Base-by-base conservation (phyloP, 2,113 vertebrate species). In the Lynx canadensis region DNA sequence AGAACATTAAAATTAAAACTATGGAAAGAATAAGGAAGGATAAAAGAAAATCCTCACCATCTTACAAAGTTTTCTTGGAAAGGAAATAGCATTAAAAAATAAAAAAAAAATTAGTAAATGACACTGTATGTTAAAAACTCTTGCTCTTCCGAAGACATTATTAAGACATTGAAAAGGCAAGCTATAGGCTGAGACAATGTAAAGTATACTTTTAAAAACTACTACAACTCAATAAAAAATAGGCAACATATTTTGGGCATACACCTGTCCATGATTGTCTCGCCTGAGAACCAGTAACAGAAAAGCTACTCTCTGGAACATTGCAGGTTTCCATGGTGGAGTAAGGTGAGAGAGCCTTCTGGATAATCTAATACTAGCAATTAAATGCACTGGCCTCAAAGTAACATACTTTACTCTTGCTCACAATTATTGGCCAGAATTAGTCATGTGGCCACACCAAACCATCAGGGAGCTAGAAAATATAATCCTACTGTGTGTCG, bases 331-430 rank as follows among this genome's bases (percentile, higher is more conserved):
- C 25, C 18, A 41, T 15, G n/a, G 8, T 55, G 13, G 52, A 23
- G 18, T 12, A 29, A 27, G 2, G 36, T 5, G 14, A 95, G 50
- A 0, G 2, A 52, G 14, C 15, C 0, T 0, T 2, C 45, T 45
- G 45, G 7, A 45, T 45, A 71, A 31, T 63, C 13, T 48, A 60
- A 36, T 0, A 14, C 63, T 33, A 82, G 8, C 76, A 45, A 82
- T 45, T 15, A 83, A 48, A 74, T 36, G 3, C 15, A 18, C 29
- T 13, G 25, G 11, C 78, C 41, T 19, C 45, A 5, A 82, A 76
- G n/a, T 74, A n/a, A 36, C 66, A 29, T 21, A 5, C 1, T 21
- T 88, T 21, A 55, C 12, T 74, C 55, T 31, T 55, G 45, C 23
- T 91, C 38, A 85, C 33, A 85, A 57, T 85, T 45, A 45, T 68